Evolutionary conservation across 2,797 vertebrate genomes (phyloP), one percentile per base, ranked within the genome.

Genomic region (Lacerta viridis): DNA sequence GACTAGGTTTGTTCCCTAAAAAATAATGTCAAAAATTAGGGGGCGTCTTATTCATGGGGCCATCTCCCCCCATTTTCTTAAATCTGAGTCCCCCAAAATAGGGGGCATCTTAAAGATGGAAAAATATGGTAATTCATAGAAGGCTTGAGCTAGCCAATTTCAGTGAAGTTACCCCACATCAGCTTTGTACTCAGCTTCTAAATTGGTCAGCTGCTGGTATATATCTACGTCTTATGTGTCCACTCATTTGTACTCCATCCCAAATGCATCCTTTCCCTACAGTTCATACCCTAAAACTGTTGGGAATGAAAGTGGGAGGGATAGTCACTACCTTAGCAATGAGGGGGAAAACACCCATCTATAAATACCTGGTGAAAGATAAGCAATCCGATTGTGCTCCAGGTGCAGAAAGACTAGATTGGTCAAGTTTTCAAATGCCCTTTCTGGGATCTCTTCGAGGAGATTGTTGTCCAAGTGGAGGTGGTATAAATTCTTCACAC

Each of bases 281-380:
- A 5, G 3, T 64, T 20, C 7, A n/a, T 72, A 15, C 27, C 25
- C 23, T 20, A 15, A 64, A 71, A 68, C 2, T 4, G 8, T 50
- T 64, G 33, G 64, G 66, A 39, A 7, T 10, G 10, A 82, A 75
- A 59, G 33, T 2, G 23, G 1, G 4, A 10, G 3, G 50, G 50
- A 3, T n/a, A 7, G 50, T 8, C 36, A 55, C 9, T 11, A 8
- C 80, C 7, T 39, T 2, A n/a, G 39, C n/a, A 23, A 39, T 23
- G 41, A 11, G 29, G 15, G 41, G 18, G 8, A 15, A 18, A 13
- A 3, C 39, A 20, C 61, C 25, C 20, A 15, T 61, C 36, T 61
- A 33, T 75, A 20, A 20, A 20, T 94, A 93, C 92, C 93, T 93
- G 92, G 87, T 4, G 6, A 39, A 8, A 94, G 46, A 33, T 82